phyloP scores from a whole-genome alignment of 2,888 invertebrate genomes.

The Conops quadrifasciatus region DNA sequence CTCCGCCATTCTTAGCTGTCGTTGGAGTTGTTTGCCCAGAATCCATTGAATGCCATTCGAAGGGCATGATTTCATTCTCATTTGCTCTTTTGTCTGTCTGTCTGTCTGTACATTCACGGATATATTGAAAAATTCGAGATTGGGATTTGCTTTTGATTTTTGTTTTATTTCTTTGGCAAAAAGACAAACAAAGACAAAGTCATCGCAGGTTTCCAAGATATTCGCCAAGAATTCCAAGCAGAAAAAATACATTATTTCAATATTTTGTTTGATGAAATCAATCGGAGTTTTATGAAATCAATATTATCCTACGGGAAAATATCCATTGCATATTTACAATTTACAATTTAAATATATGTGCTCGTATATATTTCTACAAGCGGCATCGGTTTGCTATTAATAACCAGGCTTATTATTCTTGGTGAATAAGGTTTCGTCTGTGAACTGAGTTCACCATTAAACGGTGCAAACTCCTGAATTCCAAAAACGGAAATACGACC shows the following conservation, averaged over 20 bases:
- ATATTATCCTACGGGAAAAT: too few species aligned
- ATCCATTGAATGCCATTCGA: slow-evolving; percentile 28
- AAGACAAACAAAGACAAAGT: background rate
- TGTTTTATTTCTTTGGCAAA: background rate
- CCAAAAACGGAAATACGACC: background rate
- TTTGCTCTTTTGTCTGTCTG: background rate
- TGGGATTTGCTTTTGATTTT: background rate
- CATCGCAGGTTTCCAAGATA: background rate
- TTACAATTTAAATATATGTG: background rate
- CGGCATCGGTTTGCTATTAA: too few species aligned
- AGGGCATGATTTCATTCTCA: slow-evolving; percentile 32
- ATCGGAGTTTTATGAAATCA: too few species aligned
- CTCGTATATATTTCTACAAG: background rate
- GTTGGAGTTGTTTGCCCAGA: slow-evolving; percentile 27
- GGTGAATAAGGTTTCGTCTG: too few species aligned
- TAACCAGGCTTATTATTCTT: too few species aligned
- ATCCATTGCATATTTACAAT: background rate
- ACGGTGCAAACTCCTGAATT: background rate
- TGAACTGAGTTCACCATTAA: background rate
- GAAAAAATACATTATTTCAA: background rate
- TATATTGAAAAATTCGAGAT: background rate
- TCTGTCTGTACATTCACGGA: background rate
- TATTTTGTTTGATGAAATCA: background rate
- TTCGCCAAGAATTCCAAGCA: background rate
- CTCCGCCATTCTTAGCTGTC: slow-evolving; percentile 15